Evolutionary conservation across 2,888 invertebrate genomes (phyloP), one percentile per base, ranked within the genome.

Genomic region (Pogonocherus hispidulus): DNA sequence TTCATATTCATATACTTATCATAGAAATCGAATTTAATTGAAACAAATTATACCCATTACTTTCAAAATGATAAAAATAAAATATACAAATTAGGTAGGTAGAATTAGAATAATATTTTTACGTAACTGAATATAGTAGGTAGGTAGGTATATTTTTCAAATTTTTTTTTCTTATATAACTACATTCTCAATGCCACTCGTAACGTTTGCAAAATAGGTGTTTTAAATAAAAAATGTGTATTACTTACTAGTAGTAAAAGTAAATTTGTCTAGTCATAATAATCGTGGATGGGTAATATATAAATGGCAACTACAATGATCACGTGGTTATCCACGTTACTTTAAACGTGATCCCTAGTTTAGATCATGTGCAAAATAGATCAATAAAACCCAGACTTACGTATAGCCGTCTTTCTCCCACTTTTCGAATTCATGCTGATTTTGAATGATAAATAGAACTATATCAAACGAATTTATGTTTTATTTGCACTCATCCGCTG

Each of bases 321-420:
- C 85, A 85, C 85, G 84, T 85, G 84, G 84, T 79, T 64, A 65
- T 78, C 83, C 85, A 85, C 85, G 85, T 84, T 85, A 84, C 81
- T 76, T 72, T 72, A 82, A 84, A 84, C 84, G 84, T 84, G 84
- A 84, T 81, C 78, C 75, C 72, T 66, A 70, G 70, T 72, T 76
- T 67, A 59, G 76, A 77, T 81, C 81, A 80, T 80, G 80, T 80
- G 79, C 78, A 76, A 73, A 68, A 41, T 68, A 64, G 60, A 71
- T 70, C 72, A 69, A 67, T 63, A 67, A 56, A 75, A 67, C 74
- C 20, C 68, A 63, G 79, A 79, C 74, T 20, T 75, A 76, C 78
- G 78, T 78, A 52, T 54, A 35, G n/a, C 46, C 32, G 22, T 49
- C 63, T 55, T 35, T 56, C 22, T 22, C n/a, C 49, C 14, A 55